These are phyloP conservation scores for Myotis planiceps DNA, from an alignment of 2,797 vertebrate species.

Conservation along the genomic window DNA sequence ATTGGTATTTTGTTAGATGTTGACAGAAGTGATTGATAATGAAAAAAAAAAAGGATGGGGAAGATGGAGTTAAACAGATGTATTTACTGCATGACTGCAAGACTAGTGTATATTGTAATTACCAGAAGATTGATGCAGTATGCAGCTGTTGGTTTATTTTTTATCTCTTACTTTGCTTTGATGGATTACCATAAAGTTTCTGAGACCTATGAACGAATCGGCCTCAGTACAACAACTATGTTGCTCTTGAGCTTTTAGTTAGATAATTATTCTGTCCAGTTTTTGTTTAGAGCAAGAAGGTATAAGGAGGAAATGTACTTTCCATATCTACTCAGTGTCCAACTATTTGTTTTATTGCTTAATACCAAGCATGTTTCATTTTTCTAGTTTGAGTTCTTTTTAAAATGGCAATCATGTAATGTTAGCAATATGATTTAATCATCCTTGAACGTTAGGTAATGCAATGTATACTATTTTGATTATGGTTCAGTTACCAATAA, in stretches of 20 bases:
- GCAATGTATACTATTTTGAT: not conserved
- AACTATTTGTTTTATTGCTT: not conserved
- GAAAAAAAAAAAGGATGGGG: not conserved
- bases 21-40: not conserved
- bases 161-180: constrained; percentile 38
- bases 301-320: constrained; percentile 21
- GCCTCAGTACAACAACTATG: not conserved
- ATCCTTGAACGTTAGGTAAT: constrained; percentile 36
- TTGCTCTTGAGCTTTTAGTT: constrained; percentile 15
- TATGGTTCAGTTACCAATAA: constrained; percentile 34
- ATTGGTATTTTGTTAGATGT: constrained; percentile 30
- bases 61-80: not conserved
- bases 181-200: not conserved
- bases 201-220: not conserved
- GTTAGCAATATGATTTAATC: constrained; percentile 5
- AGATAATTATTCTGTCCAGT: constrained; percentile 23
- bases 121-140: not conserved
- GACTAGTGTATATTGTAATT: not conserved
- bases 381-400: constrained; percentile 54
- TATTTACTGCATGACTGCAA: not conserved
- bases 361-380: constrained; percentile 31
- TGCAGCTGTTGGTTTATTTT: not conserved
- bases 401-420: not conserved
- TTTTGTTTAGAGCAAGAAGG: constrained; percentile 30
- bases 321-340: not conserved